Evolutionary conservation across 2,797 vertebrate genomes (phyloP), one percentile per base, ranked within the genome.

Genomic region (Urophycis tenuis): DNA sequence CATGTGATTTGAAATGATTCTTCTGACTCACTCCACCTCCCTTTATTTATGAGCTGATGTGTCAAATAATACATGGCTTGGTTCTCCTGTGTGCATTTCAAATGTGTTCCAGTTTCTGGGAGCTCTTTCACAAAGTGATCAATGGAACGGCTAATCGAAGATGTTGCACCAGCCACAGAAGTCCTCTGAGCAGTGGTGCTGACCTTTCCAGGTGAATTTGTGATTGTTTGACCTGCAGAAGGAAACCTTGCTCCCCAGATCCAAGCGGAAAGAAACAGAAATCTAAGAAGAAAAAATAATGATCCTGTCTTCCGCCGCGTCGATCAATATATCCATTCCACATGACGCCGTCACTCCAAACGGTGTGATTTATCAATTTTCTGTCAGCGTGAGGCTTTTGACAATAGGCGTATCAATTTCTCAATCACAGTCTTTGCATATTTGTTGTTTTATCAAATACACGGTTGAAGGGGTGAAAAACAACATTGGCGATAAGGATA

Each of bases 201-300:
- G 67, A 80, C 82, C 80, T 77, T 12, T 64, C 15, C n/a, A 77
- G 22, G 11, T 79, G 78, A 86, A 79, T 72, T 75, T 74, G 35
- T 34, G 3, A 36, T 67, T 77, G 3, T 49, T 67, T 77, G 75
- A 72, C 84, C 75, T 34, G 72, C 73, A 34, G 69, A 35, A 14
- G 31, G n/a, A 25, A 25, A 77, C 78, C 75, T 72, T 34, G 33
- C 3, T 34, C 33, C 33, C 14, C 36, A 11, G 36, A 39, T 39
- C 36, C 10, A 39, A 39, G 36, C 36, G 11, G 9, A 39, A 39
- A n/a, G n/a, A n/a, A 41, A 71, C 34, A 39, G 36, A 39, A 39
- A 39, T 39, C 11, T 9, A 39, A 39, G 9, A 11, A 39, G 36
- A 39, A 39, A 36, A 35, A 34, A 17, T 25, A 33, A 8, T 45